A percentile compares a stretch with the other conserved stretches of the same genome.
phyloP scores from a whole-genome alignment of 30 jellyfish, hydroid and myxozoan genomes.

The Haliclystus octoradiatus region DNA sequence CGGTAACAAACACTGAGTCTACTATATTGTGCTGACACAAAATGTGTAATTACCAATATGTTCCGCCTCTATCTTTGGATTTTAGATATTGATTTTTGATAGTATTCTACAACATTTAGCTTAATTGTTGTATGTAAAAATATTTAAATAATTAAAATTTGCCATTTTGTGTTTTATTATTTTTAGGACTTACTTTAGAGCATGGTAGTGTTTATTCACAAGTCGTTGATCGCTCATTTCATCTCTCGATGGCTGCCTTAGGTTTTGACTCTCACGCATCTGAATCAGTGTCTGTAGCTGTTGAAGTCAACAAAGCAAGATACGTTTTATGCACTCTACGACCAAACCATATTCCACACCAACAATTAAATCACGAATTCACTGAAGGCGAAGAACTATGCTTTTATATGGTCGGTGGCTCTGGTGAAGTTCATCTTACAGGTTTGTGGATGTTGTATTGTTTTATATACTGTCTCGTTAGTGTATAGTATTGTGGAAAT shows the following conservation, averaged over 20 bases:
- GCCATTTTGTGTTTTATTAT: not conserved
- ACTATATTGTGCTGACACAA: too few species aligned
- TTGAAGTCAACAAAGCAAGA: constrained; percentile 55
- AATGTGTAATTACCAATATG: too few species aligned
- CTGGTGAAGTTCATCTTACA: constrained; percentile 86
- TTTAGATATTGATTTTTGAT: too few species aligned
- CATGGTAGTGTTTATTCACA: constrained; percentile 84
- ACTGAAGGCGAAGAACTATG: constrained; percentile 94
- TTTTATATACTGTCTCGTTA: too few species aligned
- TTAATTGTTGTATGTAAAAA: too few species aligned
- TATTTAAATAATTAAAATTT: too few species aligned
- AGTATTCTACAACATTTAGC: too few species aligned
- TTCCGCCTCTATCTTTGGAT: too few species aligned
- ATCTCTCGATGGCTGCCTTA: constrained; percentile 91
- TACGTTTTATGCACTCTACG: constrained; percentile 81
- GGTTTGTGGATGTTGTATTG: constrained; percentile 39
- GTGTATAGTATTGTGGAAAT: not conserved
- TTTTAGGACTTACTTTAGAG: constrained; percentile 68
- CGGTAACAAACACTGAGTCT: too few species aligned
- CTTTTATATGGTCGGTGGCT: constrained; percentile 68
- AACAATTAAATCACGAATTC: constrained; percentile 61
- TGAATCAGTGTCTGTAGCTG: constrained; percentile 72
- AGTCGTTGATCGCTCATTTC: constrained; percentile 80
- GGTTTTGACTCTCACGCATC: constrained; percentile 46
- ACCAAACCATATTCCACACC: constrained; percentile 77